These are phyloP conservation scores for Hydra vulgaris DNA, from an alignment of 30 jellyfish, hydroid and myxozoan genomes.

Conservation along the genomic window DNA sequence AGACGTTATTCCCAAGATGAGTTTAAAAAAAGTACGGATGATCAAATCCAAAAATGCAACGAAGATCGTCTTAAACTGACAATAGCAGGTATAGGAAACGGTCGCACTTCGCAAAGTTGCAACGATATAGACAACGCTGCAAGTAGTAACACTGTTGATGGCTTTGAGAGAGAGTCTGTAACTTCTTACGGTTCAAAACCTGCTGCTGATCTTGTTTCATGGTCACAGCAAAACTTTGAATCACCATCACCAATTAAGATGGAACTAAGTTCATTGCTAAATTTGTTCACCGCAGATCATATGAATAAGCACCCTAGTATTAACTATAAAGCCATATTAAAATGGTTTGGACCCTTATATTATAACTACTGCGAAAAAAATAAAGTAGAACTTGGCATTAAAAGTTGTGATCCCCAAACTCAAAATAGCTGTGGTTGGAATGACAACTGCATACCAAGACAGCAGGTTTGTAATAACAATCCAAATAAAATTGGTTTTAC, in stretches of 20 bases:
- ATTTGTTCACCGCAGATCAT: slow-evolving; percentile 10
- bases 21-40: background rate
- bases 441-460: slow-evolving; percentile 25
- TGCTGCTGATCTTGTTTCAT: slow-evolving; percentile 3
- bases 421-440: slow-evolving; percentile 22
- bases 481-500: background rate
- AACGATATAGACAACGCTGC: background rate
- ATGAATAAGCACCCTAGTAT: slow-evolving; percentile 11
- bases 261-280: slow-evolving; percentile 28
- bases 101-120: slow-evolving; percentile 1
- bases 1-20: slow-evolving; percentile 23
- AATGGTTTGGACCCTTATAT: slow-evolving; percentile 23
- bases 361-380: slow-evolving; percentile 20
- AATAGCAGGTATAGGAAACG: background rate
- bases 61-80: background rate
- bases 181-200: slow-evolving; percentile 34
- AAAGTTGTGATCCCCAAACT: background rate
- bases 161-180: slow-evolving; percentile 13
- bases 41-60: slow-evolving; percentile 22
- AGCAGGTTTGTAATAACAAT: slow-evolving; percentile 16
- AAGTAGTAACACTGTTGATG: background rate
- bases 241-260: slow-evolving; percentile 30
- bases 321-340: background rate
- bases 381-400: background rate
- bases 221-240: slow-evolving; percentile 30